These are phyloP conservation scores for Megaleporinus macrocephalus DNA, from an alignment of 2,113 vertebrate species.

Conservation along the genomic window DNA sequence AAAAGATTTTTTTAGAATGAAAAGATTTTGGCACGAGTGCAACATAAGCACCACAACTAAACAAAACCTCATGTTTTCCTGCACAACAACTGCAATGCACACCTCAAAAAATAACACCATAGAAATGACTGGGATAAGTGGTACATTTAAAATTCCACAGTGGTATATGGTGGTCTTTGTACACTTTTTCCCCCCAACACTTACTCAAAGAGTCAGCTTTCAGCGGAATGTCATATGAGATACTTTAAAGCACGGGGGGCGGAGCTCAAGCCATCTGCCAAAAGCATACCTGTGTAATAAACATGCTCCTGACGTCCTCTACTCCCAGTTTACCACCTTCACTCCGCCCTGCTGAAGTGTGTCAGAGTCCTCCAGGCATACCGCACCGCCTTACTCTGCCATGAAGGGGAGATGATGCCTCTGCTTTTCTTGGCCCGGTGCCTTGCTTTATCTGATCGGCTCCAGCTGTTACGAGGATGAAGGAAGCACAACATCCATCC, in stretches of 20 bases:
- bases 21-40: slow-evolving; percentile 22
- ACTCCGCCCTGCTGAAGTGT: background rate
- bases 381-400: background rate
- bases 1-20: background rate
- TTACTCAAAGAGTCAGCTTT: slow-evolving; percentile 4
- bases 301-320: background rate
- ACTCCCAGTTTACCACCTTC: background rate
- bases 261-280: background rate
- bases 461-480: background rate
- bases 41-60: slow-evolving; percentile 20
- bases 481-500: slow-evolving; percentile 34
- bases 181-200: background rate
- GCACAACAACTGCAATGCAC: slow-evolving; percentile 5
- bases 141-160: slow-evolving; percentile 6
- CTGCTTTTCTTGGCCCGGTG: slow-evolving; percentile 51
- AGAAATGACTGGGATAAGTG: slow-evolving; percentile 9
- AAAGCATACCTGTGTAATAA: slow-evolving; percentile 40
- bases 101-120: slow-evolving; percentile 13
- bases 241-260: slow-evolving; percentile 28
- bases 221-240: slow-evolving; percentile 35
- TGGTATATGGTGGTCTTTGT: background rate
- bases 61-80: slow-evolving; percentile 25
- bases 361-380: slow-evolving; percentile 25
- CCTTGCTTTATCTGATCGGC: slow-evolving; percentile 51
- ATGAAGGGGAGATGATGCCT: slow-evolving; percentile 30